These are phyloP conservation scores for Betta splendens DNA, from an alignment of 2,797 vertebrate genomes.

Conservation along the genomic window DNA sequence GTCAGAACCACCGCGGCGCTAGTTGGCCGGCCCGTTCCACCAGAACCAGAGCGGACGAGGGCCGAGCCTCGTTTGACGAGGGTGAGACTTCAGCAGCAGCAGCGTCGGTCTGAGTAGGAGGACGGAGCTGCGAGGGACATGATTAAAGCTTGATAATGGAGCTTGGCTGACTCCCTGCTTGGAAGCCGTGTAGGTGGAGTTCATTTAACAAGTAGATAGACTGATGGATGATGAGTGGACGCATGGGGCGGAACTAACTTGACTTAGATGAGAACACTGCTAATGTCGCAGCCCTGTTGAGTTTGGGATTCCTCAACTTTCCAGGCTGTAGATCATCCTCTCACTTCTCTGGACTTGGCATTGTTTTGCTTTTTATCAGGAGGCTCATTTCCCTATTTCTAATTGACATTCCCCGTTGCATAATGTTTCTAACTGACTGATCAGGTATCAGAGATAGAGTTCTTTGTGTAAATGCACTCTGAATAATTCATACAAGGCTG, in stretches of 20 bases:
- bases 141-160: constrained; percentile 29
- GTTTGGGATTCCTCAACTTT: constrained; percentile 40
- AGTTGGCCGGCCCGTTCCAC: too few species aligned
- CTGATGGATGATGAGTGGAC: constrained; percentile 37
- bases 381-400: constrained; percentile 69
- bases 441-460: constrained; percentile 84
- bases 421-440: constrained; percentile 84
- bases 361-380: constrained; percentile 56
- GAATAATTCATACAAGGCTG: constrained; percentile 84
- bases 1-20: too few species aligned
- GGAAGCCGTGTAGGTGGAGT: constrained; percentile 35
- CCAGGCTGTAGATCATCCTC: constrained; percentile 1
- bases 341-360: constrained; percentile 26
- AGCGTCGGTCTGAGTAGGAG: constrained; percentile 34
- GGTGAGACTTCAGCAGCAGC: constrained; percentile 39
- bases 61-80: constrained; percentile 36
- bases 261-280: too few species aligned
- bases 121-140: constrained; percentile 22
- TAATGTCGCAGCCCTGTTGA: constrained; percentile 14
- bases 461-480: constrained; percentile 84
- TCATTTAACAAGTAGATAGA: constrained; percentile 37
- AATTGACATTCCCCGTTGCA: constrained; percentile 82
- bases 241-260: constrained; percentile 18
- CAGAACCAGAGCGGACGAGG: constrained; percentile 1
- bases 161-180: constrained; percentile 1